Evolutionary conservation across 2,888 invertebrate genomes (phyloP).

Genomic region (Apamea sordens): DNA sequence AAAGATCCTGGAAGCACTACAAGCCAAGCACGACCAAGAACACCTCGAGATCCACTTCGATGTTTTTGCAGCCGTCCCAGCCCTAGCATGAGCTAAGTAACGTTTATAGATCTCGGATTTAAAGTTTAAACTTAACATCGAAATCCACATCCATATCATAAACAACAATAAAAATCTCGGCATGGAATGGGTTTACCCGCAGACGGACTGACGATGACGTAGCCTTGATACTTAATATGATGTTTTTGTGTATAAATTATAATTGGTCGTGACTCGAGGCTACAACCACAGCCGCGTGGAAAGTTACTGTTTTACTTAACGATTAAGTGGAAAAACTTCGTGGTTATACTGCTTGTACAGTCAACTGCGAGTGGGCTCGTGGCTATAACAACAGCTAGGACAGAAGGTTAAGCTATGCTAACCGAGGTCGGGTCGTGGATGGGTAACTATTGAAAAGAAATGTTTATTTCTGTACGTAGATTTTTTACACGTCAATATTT

Average conservation of each 20-base stretch:
- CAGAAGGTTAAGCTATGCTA: not conserved
- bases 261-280: not conserved
- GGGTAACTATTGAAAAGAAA: not conserved
- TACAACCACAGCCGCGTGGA: not conserved
- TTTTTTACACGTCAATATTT: too few species aligned
- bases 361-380: not conserved
- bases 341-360: not conserved
- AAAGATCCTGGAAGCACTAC: not conserved
- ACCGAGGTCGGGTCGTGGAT: not conserved
- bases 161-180: not conserved
- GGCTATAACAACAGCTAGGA: not conserved
- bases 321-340: not conserved
- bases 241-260: not conserved
- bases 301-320: not conserved
- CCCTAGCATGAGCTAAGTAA: not conserved
- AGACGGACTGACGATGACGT: not conserved
- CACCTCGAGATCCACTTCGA: too few species aligned
- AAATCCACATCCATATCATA: not conserved
- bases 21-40: too few species aligned
- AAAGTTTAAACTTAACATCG: not conserved
- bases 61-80: not conserved
- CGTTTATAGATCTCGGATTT: not conserved
- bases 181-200: constrained; percentile 1
- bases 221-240: not conserved
- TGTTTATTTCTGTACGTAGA: too few species aligned